Conservation (phyloP, 2,113 vertebrate species). For the Muscicapa adusta region DNA sequence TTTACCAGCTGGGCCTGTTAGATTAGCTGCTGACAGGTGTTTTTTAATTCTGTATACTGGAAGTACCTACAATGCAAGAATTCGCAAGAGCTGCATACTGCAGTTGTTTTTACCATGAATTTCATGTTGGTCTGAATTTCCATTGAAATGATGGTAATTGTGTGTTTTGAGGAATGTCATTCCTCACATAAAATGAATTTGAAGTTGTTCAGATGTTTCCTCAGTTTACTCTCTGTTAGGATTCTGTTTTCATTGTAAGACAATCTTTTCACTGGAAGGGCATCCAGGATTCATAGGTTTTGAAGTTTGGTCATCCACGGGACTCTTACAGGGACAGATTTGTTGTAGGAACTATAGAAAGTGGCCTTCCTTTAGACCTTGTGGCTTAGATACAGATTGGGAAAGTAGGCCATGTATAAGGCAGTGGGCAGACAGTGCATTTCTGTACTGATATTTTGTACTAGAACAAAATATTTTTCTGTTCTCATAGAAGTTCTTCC, state of each 20-base stretch:
- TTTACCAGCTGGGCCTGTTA: background rate
- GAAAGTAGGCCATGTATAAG: fast-evolving
- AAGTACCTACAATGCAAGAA: background rate
- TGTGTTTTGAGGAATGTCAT: background rate
- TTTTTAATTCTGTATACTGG: background rate
- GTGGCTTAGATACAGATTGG: background rate
- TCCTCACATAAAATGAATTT: background rate
- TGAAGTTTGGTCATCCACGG: background rate
- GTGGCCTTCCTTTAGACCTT: background rate
- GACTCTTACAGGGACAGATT: background rate
- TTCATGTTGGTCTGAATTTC: background rate
- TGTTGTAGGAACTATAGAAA: background rate
- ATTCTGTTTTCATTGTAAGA: background rate
- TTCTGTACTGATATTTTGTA: background rate
- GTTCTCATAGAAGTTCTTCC: background rate
- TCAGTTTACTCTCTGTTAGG: background rate
- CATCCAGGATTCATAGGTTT: background rate
- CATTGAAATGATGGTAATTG: background rate
- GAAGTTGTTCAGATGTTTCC: background rate
- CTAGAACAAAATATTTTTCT: background rate
- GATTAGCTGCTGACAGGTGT: background rate
- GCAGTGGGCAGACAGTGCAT: background rate
- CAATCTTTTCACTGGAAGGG: background rate
- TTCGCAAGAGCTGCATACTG: background rate
- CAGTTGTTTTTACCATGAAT: background rate